Base-by-base conservation (phyloP, 2,113 vertebrate genomes). In the Ochotona curzoniae region DNA sequence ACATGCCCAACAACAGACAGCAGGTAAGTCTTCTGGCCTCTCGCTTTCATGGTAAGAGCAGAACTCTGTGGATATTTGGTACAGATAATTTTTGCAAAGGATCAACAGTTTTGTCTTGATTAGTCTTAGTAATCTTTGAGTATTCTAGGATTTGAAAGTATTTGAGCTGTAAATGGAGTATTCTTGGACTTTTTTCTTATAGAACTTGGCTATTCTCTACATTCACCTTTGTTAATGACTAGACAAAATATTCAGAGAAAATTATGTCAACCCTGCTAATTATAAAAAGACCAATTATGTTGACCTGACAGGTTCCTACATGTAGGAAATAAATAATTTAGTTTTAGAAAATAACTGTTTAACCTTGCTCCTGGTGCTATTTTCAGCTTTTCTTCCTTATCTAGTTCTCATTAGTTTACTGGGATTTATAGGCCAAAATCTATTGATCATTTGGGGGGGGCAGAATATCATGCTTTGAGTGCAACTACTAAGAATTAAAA, bases 1-100 rank as follows among this genome's bases (percentile, higher is more conserved):
- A 99, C 96, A 99, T 99, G 63, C 99, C 99, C 67, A 99, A 98
- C 98, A 99, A 99, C 97, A 98, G 99, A 92, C 99, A 99, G 97
- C 99, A 99, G 99, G 99, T 99, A 97, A 87, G 98, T 66, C 30
- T 54, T 8, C 1, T 5, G 32, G 13, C 54, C 32, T 35, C 12
- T 7, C 5, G 18, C 49, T 76, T 67, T 51, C 17, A 23, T 38
- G 15, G 30, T 20, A 20, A 18, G 51, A 15, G 21, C 44, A 7
- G 57, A 26, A 26, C 15, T 3, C 0, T 0, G 15, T 4, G 2
- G 26, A 20, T 21, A 2, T 15, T 44, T 18, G 20, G 2, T n/a
- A 63, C 10, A 1, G 12, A 30, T 2, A 35, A 51, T 64, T 5
- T 82, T 71, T 26, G 54, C 23, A 23, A 13, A 67, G 21, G 51